phyloP scores from a whole-genome alignment of 2,797 vertebrate genomes.

The Halcyon badia region DNA sequence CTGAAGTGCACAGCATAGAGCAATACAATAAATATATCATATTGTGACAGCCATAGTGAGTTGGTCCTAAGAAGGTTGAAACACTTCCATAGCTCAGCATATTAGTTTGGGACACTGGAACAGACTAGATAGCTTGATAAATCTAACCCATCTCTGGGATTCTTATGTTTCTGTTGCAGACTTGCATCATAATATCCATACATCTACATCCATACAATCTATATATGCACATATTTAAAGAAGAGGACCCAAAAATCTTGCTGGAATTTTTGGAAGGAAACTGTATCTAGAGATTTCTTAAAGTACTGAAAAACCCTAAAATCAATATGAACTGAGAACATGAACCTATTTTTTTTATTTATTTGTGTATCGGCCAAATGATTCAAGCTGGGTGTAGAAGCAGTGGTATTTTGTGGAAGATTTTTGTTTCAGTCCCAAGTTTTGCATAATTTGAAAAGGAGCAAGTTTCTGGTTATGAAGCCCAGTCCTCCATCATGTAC shows the following conservation, averaged over 20 bases:
- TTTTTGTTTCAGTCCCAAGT: background rate
- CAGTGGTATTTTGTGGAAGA: background rate
- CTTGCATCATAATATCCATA: background rate
- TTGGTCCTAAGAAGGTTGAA: background rate
- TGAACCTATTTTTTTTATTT: background rate
- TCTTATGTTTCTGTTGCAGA: background rate
- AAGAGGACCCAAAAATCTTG: background rate
- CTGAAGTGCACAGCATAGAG: background rate
- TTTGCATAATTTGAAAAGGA: background rate
- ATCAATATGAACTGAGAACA: background rate
- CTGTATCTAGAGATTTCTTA: background rate
- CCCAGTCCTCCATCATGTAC: accelerated
- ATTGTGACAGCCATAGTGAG: background rate
- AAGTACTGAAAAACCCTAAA: background rate
- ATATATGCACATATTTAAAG: background rate
- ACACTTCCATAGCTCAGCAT: background rate
- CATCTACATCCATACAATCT: background rate
- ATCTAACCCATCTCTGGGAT: background rate
- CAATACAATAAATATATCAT: background rate
- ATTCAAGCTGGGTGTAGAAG: background rate
- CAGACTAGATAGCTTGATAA: background rate
- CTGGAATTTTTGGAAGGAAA: background rate
- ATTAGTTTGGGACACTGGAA: background rate
- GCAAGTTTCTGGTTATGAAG: background rate
- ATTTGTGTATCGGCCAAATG: background rate